Conservation (phyloP, 2,797 vertebrate genomes). For the Sciurus carolinensis region DNA sequence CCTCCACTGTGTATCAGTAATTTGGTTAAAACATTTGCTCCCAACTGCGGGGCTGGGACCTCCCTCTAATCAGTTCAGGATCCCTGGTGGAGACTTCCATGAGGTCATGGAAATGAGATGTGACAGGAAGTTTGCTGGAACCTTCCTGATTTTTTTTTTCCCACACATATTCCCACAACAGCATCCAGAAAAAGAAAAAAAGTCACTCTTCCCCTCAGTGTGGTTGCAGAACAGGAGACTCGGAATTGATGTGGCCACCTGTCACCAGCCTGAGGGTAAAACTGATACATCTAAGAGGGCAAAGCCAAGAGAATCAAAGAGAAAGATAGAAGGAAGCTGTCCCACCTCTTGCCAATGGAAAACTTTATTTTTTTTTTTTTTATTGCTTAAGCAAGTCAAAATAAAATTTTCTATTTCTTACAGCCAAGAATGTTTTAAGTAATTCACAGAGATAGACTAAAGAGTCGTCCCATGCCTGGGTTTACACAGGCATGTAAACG, state of each 20-base stretch:
- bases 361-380: not conserved
- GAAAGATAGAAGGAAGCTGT: not conserved
- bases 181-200: slow-evolving; percentile 60
- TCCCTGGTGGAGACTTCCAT: not conserved
- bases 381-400: not conserved
- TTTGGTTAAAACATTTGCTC: not conserved
- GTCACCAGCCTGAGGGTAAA: not conserved
- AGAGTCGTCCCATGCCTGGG: not conserved
- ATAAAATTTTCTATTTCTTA: slow-evolving; percentile 66
- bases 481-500: not conserved
- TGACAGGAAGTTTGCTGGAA: not conserved
- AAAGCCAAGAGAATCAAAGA: not conserved
- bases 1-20: not conserved
- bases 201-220: not conserved
- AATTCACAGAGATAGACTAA: not conserved
- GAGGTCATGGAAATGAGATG: not conserved
- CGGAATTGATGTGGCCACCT: not conserved
- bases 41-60: not conserved
- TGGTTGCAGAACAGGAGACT: not conserved
- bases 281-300: not conserved
- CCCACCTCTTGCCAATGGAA: not conserved
- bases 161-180: slow-evolving; percentile 3
- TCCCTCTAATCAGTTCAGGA: not conserved
- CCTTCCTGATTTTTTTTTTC: not conserved
- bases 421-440: slow-evolving; percentile 28